A percentile compares a stretch with the other conserved stretches of the same genome.
Evolutionary conservation across 2,888 invertebrate genomes (phyloP).

Genomic region (Linnaemya tessellans): DNA sequence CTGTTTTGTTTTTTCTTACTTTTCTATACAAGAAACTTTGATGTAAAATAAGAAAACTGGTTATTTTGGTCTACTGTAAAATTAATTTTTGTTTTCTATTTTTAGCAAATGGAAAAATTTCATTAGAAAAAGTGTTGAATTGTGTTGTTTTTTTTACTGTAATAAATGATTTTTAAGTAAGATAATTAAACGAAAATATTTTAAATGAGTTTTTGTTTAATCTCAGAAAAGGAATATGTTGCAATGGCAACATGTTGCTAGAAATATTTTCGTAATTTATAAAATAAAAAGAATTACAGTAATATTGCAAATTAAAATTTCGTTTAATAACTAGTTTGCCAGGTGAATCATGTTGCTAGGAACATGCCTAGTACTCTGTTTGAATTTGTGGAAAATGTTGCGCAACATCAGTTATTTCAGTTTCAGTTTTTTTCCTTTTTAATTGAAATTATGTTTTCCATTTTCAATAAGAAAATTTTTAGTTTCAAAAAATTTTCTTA

Average conservation of each 20-base stretch:
- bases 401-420: no score
- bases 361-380: no score
- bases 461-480: no score
- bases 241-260: slow-evolving; percentile 41
- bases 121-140: slow-evolving; percentile 67
- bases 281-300: not conserved
- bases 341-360: not conserved
- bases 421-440: no score
- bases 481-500: no score
- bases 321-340: not conserved
- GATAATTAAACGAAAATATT: slow-evolving; percentile 58
- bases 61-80: slow-evolving; percentile 71
- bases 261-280: not conserved
- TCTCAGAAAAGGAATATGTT: slow-evolving; percentile 17
- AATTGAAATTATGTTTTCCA: no score
- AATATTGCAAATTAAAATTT: not conserved
- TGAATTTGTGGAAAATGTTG: no score
- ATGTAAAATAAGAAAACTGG: slow-evolving; percentile 60
- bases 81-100: slow-evolving; percentile 59
- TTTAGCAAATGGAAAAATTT: slow-evolving; percentile 66
- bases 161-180: slow-evolving; percentile 51
- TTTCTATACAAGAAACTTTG: slow-evolving; percentile 17
- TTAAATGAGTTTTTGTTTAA: slow-evolving; percentile 39
- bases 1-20: slow-evolving; percentile 20
- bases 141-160: slow-evolving; percentile 35